Evolutionary conservation across 2,888 invertebrate genomes (phyloP).

Genomic region (Drosophila rellima): DNA sequence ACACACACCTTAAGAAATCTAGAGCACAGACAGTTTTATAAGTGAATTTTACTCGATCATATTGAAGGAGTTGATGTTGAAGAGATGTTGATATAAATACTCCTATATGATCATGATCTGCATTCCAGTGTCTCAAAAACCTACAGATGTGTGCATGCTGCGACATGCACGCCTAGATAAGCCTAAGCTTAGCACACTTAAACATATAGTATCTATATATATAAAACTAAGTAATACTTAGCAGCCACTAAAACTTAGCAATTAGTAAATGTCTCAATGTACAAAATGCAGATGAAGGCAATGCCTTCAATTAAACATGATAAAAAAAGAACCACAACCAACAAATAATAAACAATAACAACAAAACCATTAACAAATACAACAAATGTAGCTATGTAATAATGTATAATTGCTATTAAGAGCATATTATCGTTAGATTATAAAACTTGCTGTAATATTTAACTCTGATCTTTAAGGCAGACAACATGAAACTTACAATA

Average conservation of each 20-base stretch:
- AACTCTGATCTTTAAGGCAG: slow-evolving; percentile 64
- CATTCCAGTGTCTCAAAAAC: slow-evolving; percentile 78
- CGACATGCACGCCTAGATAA: slow-evolving; percentile 45
- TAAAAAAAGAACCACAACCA: slow-evolving; percentile 45
- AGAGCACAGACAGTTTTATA: slow-evolving; percentile 67
- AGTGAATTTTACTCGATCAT: slow-evolving; percentile 68
- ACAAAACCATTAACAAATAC: slow-evolving; percentile 5
- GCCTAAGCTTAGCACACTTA: slow-evolving; percentile 59
- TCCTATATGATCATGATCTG: slow-evolving; percentile 48
- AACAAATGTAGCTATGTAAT: slow-evolving; percentile 52
- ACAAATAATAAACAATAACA: slow-evolving; percentile 4
- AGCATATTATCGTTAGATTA: slow-evolving; percentile 56
- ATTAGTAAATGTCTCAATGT: slow-evolving; percentile 75
- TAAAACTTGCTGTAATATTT: slow-evolving; percentile 74
- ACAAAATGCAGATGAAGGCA: slow-evolving; percentile 61
- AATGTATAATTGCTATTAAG: slow-evolving; percentile 31
- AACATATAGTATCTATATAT: slow-evolving; percentile 48
- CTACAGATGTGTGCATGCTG: slow-evolving; percentile 24
- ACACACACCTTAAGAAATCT: slow-evolving; percentile 34
- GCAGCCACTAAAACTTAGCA: slow-evolving; percentile 56
- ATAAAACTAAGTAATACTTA: slow-evolving; percentile 51
- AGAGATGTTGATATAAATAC: slow-evolving; percentile 7
- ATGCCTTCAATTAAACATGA: slow-evolving; percentile 36
- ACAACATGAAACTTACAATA: slow-evolving; percentile 69
- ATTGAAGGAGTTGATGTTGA: slow-evolving; percentile 4